phyloP scores from a whole-genome alignment of 2,113 vertebrate species.

The Caranx melampygus region DNA sequence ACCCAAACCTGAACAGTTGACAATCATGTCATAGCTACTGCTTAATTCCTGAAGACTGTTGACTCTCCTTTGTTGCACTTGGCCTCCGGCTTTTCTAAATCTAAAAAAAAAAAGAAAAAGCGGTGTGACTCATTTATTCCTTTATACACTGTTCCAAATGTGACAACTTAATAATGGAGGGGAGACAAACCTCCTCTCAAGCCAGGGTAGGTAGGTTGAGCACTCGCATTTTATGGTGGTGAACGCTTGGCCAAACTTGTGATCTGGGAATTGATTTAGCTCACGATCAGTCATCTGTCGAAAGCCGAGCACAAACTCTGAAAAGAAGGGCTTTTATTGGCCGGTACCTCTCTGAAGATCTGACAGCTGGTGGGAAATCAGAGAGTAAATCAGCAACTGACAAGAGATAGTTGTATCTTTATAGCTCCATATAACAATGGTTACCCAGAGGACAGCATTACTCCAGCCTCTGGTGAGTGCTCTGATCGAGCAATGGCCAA shows the following conservation, averaged over 20 bases:
- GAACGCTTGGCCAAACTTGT: slow-evolving; percentile 90
- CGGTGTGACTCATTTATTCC: background rate
- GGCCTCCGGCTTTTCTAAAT: slow-evolving; percentile 83
- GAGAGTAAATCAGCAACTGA: background rate
- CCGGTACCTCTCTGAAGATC: slow-evolving; percentile 86
- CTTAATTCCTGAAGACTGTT: slow-evolving; percentile 86
- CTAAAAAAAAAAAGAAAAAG: slow-evolving; percentile 72
- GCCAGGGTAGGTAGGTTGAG: slow-evolving; percentile 89
- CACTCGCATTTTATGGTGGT: slow-evolving; percentile 93
- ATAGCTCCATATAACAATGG: background rate
- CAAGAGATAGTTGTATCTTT: background rate
- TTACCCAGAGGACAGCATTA: slow-evolving; percentile 92
- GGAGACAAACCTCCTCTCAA: slow-evolving; percentile 87
- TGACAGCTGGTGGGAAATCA: slow-evolving; percentile 85
- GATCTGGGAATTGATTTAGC: slow-evolving; percentile 87
- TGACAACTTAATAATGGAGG: background rate
- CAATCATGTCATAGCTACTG: slow-evolving; percentile 83
- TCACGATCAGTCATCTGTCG: slow-evolving; percentile 87
- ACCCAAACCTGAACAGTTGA: slow-evolving; percentile 92
- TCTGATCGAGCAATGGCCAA: slow-evolving; percentile 84
- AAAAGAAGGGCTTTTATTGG: slow-evolving; percentile 88
- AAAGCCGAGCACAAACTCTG: slow-evolving; percentile 90
- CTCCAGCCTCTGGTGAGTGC: slow-evolving; percentile 86
- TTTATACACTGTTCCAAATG: background rate
- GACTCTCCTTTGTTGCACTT: slow-evolving; percentile 81